phyloP scores from a whole-genome alignment of 2,113 vertebrate species.

The Willisornis vidua region DNA sequence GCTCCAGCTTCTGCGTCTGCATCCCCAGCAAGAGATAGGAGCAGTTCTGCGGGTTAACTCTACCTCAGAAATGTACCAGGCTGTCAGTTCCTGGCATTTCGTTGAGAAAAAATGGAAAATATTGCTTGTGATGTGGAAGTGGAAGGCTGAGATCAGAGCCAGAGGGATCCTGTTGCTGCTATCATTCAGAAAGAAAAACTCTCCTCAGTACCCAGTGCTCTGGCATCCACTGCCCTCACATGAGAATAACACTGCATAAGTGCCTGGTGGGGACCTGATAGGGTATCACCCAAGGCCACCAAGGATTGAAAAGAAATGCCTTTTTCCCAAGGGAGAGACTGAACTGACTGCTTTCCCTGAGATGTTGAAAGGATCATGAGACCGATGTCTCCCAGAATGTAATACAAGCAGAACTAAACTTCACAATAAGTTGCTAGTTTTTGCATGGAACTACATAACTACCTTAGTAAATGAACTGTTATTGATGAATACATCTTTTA shows the following conservation, averaged over 20 bases:
- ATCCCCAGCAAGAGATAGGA: accelerated
- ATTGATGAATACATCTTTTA: background rate
- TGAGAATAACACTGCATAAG: accelerated
- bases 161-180: background rate
- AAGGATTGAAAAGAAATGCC: background rate
- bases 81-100: background rate
- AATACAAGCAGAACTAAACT: background rate
- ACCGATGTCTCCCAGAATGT: background rate
- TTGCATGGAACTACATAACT: background rate
- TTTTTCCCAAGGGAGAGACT: background rate
- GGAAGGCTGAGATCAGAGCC: background rate
- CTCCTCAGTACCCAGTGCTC: accelerated
- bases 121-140: background rate
- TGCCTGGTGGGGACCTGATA: background rate
- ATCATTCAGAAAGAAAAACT: background rate
- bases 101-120: background rate
- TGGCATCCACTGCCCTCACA: background rate
- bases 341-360: background rate
- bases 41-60: background rate
- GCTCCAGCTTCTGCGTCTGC: background rate
- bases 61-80: background rate
- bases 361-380: background rate
- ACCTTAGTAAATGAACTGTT: background rate
- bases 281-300: background rate
- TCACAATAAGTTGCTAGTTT: background rate